Percentiles rank a stretch among this genome's conserved stretches.
phyloP scores from a whole-genome alignment of 2,888 invertebrate genomes.

The Hypomecis punctinalis region DNA sequence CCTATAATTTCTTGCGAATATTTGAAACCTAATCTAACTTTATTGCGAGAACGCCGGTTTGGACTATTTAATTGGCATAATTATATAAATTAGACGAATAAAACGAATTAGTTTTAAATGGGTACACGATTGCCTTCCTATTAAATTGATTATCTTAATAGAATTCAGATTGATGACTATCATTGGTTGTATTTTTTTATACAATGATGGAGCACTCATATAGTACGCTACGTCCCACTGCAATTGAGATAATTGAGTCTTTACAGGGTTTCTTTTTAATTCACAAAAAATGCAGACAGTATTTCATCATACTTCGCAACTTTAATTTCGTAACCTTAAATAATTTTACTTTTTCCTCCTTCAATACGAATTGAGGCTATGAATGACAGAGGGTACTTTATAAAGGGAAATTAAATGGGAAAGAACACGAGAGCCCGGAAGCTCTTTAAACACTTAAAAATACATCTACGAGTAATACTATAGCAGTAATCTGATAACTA shows the following conservation, averaged over 20 bases:
- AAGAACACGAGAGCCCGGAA: too few relatives aligned
- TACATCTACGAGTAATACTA: too few relatives aligned
- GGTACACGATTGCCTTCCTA: conserved; percentile 25
- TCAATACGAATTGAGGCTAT: too few relatives aligned
- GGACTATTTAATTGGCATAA: conserved; percentile 32
- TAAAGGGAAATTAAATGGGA: too few relatives aligned
- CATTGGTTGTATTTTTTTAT: conserved; percentile 17
- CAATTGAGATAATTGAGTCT: conserved; percentile 22
- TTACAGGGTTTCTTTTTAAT: conserved; percentile 1
- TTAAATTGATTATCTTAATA: conserved; percentile 26
- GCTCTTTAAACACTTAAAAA: too few relatives aligned
- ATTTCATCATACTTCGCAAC: too few relatives aligned
- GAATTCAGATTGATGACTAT: conserved; percentile 27
- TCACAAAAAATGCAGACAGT: neutral
- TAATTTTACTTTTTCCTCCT: too few relatives aligned
- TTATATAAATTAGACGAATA: conserved; percentile 32
- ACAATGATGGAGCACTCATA: conserved; percentile 3
- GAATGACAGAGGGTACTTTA: too few relatives aligned
- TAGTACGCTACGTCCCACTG: conserved; percentile 6
- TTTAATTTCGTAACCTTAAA: too few relatives aligned
- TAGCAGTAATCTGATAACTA: too few relatives aligned
- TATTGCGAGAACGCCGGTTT: conserved; percentile 15
- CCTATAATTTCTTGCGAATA: conserved; percentile 39
- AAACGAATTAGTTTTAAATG: conserved; percentile 29
- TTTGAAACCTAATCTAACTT: conserved; percentile 25